Percentiles rank a stretch among this genome's conserved stretches.
Evolutionary conservation across 2,113 vertebrate genomes (phyloP).

Genomic region (Oreochromis aureus): DNA sequence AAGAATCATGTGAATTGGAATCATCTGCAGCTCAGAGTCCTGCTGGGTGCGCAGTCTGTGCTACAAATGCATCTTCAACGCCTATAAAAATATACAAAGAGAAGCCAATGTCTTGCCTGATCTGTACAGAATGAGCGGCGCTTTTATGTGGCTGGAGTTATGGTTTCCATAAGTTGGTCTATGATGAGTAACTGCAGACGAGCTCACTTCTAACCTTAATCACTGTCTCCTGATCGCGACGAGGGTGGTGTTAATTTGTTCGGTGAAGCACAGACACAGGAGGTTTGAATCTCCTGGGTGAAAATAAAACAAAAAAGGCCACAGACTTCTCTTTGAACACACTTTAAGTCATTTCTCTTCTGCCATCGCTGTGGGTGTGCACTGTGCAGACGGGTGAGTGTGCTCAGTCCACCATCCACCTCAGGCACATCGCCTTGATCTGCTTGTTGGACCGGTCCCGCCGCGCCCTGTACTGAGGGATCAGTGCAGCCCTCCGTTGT

Average conservation of each 20-base stretch:
- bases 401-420: background rate
- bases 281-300: background rate
- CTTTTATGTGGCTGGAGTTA: background rate
- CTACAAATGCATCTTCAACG: conserved; percentile 28
- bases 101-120: conserved; percentile 9
- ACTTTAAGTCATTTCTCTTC: background rate
- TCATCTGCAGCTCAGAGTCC: background rate
- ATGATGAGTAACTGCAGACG: background rate
- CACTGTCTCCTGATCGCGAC: background rate
- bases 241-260: background rate
- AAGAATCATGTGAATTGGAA: background rate
- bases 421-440: background rate
- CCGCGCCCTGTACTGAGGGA: conserved; percentile 40
- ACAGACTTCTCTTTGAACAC: background rate
- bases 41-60: conserved; percentile 2
- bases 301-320: conserved; percentile 1
- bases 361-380: background rate
- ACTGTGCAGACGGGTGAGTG: background rate
- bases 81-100: conserved; percentile 60
- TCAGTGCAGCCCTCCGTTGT: conserved; percentile 91
- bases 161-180: background rate
- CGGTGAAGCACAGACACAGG: background rate
- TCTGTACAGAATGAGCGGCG: conserved; percentile 15
- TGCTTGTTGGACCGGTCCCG: conserved; percentile 64
- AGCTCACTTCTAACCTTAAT: background rate